Percentiles rank a stretch among this genome's conserved stretches.
Evolutionary conservation across 2,797 vertebrate genomes (phyloP).

Genomic region (Setipinna tenuifilis): DNA sequence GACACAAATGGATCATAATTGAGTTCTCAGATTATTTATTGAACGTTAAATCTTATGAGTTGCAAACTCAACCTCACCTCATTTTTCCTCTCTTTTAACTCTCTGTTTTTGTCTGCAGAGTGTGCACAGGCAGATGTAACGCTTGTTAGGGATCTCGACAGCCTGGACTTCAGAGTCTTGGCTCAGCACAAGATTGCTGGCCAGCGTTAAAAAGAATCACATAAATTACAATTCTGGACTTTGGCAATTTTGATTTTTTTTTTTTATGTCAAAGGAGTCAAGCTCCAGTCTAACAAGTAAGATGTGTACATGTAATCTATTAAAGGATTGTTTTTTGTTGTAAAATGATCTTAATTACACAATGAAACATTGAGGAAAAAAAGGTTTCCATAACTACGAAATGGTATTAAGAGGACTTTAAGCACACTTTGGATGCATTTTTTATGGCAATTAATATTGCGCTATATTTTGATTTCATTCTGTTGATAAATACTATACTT

Average conservation of each 20-base stretch:
- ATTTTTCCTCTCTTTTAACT: conserved; percentile 36
- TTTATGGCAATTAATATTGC: neutral
- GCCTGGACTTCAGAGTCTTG: conserved; percentile 45
- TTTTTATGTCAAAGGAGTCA: conserved; percentile 49
- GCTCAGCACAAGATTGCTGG: conserved; percentile 43
- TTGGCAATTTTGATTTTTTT: conserved; percentile 39
- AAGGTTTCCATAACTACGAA: neutral
- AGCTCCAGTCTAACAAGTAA: conserved; percentile 34
- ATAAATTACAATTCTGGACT: conserved; percentile 50
- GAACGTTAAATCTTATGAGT: conserved; percentile 48
- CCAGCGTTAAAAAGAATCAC: conserved; percentile 38
- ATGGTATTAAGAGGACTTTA: neutral
- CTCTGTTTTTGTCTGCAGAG: conserved; percentile 30
- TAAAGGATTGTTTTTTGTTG: conserved; percentile 38
- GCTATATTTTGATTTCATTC: neutral
- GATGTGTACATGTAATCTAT: conserved; percentile 34
- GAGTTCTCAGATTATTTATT: conserved; percentile 54
- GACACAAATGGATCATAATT: conserved; percentile 44
- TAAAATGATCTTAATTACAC: conserved; percentile 36
- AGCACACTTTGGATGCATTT: neutral
- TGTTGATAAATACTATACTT: neutral
- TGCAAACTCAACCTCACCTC: conserved; percentile 40
- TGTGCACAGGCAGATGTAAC: conserved; percentile 41
- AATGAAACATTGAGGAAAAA: conserved; percentile 20
- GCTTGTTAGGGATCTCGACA: conserved; percentile 46